These are phyloP conservation scores for Percina caprodes DNA, from an alignment of 2,113 vertebrate species.

Conservation along the genomic window DNA sequence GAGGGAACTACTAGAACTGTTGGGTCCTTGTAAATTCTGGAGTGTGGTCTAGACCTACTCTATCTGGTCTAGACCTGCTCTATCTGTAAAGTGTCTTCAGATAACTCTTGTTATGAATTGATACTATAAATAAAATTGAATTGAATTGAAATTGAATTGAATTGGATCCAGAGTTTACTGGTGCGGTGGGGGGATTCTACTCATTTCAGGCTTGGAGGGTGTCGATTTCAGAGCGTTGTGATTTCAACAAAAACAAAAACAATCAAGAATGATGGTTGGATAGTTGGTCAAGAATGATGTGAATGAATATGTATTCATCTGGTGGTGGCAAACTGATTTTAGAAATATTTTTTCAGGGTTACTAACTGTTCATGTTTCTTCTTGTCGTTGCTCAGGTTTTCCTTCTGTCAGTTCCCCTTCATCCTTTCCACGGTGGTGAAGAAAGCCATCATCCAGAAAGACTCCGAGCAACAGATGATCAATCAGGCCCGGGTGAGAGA, in stretches of 20 bases:
- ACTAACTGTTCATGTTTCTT: neutral
- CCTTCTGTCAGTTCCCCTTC: constrained; percentile 98
- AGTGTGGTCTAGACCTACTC: too few species aligned
- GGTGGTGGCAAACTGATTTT: neutral
- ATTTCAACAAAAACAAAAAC: neutral
- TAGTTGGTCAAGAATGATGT: neutral
- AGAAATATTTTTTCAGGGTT: neutral
- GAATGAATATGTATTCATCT: too few species aligned
- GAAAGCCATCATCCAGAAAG: constrained; percentile 97
- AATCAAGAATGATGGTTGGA: too few species aligned
- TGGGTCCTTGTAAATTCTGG: too few species aligned
- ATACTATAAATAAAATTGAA: too few species aligned
- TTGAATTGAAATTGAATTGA: too few species aligned
- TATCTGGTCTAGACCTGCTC: too few species aligned
- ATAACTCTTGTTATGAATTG: too few species aligned
- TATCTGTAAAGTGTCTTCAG: too few species aligned
- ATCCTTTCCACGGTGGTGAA: constrained; percentile 96
- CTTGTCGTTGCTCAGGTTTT: constrained; percentile 86
- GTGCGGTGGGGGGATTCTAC: neutral
- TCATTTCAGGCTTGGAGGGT: neutral
- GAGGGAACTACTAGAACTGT: too few species aligned
- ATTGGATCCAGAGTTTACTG: constrained; percentile 26
- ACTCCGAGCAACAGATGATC: constrained; percentile 99
- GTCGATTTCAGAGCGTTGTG: neutral
- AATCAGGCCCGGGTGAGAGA: constrained; percentile 94